These are phyloP conservation scores for Lichenostomus cassidix DNA, from an alignment of 2,113 vertebrate genomes.

Conservation along the genomic window DNA sequence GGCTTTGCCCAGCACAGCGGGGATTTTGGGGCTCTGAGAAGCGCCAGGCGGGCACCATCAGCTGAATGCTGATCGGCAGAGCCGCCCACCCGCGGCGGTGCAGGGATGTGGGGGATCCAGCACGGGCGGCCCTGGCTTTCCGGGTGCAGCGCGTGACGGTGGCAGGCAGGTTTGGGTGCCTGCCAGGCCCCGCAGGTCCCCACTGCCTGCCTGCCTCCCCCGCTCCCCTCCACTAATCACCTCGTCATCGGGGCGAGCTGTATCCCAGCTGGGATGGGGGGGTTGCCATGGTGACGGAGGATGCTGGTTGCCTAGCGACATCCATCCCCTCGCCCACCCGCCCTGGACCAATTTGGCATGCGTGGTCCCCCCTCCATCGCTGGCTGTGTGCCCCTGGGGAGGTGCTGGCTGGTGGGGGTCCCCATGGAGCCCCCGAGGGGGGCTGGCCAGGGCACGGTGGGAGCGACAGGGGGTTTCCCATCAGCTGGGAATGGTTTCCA, in stretches of 20 bases:
- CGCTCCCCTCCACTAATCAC: conserved; percentile 61
- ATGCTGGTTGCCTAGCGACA: conserved; percentile 72
- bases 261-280: conserved; percentile 65
- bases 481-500: conserved; percentile 69
- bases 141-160: not conserved
- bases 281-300: conserved; percentile 71
- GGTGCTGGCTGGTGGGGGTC: conserved; percentile 5
- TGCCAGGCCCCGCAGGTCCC: conserved; percentile 44
- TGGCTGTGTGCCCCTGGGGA: not conserved
- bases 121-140: not conserved
- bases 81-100: not conserved
- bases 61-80: not conserved
- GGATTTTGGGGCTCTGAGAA: not conserved
- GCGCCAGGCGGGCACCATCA: not conserved
- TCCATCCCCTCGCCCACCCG: conserved; percentile 54
- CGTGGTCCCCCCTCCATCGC: not conserved
- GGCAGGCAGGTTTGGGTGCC: conserved; percentile 29
- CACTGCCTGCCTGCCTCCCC: conserved; percentile 46
- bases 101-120: not conserved
- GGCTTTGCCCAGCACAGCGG: not conserved
- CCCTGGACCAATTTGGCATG: conserved; percentile 36
- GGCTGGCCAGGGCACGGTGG: conserved; percentile 16
- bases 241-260: conserved; percentile 48
- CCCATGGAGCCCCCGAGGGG: not conserved
- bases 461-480: conserved; percentile 55